phyloP scores from a whole-genome alignment of 2,888 invertebrate genomes.

The Trichopoda pennipes region DNA sequence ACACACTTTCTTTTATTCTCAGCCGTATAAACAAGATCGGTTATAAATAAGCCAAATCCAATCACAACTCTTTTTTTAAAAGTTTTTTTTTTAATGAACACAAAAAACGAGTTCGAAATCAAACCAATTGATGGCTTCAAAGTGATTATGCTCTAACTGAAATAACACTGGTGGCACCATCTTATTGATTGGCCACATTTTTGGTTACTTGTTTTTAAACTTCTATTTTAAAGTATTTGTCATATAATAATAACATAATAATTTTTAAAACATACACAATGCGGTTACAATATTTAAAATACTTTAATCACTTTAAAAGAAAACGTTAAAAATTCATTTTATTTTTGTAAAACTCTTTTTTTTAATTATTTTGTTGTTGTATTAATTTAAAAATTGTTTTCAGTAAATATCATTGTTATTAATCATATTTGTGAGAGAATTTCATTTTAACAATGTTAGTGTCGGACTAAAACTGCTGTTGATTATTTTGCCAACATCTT shows the following conservation, averaged over 20 bases:
- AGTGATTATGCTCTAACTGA: constrained; percentile 4
- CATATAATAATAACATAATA: not conserved
- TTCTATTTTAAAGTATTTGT: constrained; percentile 27
- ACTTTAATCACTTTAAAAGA: constrained; percentile 21
- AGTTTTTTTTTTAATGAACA: constrained; percentile 16
- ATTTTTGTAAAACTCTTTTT: not conserved
- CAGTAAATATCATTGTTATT: constrained; percentile 9
- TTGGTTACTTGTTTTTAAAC: not conserved
- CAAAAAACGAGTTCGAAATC: constrained; percentile 6
- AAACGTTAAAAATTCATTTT: too few species aligned
- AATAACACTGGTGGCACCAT: constrained; percentile 4
- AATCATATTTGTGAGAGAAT: constrained; percentile 46
- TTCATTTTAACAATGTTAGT: constrained; percentile 64
- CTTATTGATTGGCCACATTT: constrained; percentile 21
- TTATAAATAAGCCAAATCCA: constrained; percentile 52
- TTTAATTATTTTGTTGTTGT: not conserved
- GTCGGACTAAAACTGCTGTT: constrained; percentile 45
- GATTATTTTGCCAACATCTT: constrained; percentile 38
- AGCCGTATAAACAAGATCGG: constrained; percentile 63
- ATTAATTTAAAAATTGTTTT: constrained; percentile 17
- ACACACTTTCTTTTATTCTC: constrained; percentile 66
- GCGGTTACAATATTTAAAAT: constrained; percentile 4
- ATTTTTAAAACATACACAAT: constrained; percentile 16
- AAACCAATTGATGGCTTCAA: constrained; percentile 1
- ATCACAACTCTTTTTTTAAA: constrained; percentile 2